phyloP scores from a whole-genome alignment of 1,140 invertebrate species.

The Polypedilum pembai region DNA sequence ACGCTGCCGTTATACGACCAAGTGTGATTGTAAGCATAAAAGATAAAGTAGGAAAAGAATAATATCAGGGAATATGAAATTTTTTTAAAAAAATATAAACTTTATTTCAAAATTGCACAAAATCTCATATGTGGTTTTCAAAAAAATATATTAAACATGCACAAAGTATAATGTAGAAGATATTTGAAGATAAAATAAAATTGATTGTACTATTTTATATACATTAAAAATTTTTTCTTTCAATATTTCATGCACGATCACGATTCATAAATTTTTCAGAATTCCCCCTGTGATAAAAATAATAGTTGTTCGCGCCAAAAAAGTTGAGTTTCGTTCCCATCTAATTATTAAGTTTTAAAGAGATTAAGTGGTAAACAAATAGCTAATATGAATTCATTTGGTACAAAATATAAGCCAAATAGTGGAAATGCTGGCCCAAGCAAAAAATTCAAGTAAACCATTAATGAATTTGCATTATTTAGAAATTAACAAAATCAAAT shows the following conservation, averaged over 20 bases:
- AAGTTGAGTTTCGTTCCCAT: too few species aligned
- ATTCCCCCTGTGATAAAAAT: too few species aligned
- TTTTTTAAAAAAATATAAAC: too few species aligned
- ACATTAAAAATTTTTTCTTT: too few species aligned
- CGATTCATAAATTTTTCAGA: too few species aligned
- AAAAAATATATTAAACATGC: background rate
- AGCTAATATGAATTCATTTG: background rate
- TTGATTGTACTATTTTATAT: background rate
- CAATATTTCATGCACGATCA: too few species aligned
- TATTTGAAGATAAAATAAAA: background rate
- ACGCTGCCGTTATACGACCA: background rate
- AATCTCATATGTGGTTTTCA: background rate
- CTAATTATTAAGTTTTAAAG: too few species aligned
- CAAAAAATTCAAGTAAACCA: slow-evolving; percentile 5
- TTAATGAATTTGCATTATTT: background rate
- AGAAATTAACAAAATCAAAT: background rate
- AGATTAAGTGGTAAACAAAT: too few species aligned
- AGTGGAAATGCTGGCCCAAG: background rate
- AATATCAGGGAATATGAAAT: too few species aligned
- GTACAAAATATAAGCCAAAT: background rate
- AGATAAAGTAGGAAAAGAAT: background rate
- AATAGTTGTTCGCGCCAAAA: too few species aligned
- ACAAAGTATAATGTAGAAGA: background rate
- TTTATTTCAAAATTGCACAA: background rate
- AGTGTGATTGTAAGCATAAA: background rate